Conservation (phyloP, 2,113 vertebrate genomes). For the Pantherophis guttatus region DNA sequence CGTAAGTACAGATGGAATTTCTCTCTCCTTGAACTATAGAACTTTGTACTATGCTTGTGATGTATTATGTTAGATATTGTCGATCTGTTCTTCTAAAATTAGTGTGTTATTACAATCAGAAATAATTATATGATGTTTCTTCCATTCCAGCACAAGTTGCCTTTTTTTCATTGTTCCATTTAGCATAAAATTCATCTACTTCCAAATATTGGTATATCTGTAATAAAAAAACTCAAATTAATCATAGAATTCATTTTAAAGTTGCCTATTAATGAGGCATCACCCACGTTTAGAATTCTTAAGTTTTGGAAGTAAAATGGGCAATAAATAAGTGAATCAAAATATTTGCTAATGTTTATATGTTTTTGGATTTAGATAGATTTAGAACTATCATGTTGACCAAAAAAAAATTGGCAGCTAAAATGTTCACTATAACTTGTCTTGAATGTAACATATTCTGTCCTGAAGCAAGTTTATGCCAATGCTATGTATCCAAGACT, state of each 20-base stretch:
- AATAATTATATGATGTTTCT: not conserved
- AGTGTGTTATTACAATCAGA: not conserved
- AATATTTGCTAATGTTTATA: not conserved
- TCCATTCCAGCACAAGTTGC: not conserved
- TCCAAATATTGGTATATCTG: not conserved
- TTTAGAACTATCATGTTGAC: not conserved
- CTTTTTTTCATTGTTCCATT: not conserved
- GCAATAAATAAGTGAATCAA: not conserved
- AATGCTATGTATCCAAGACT: not conserved
- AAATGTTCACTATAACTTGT: not conserved
- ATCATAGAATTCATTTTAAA: not conserved
- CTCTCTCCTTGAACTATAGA: not conserved
- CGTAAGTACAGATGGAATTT: conserved; percentile 71
- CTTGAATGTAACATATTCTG: not conserved
- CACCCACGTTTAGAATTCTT: not conserved
- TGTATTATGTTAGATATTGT: not conserved
- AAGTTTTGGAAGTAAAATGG: not conserved
- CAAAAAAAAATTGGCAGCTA: not conserved
- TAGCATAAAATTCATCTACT: not conserved
- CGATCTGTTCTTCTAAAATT: not conserved
- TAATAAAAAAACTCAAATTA: not conserved
- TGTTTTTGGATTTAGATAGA: not conserved
- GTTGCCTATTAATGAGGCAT: not conserved
- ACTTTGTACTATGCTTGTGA: not conserved
- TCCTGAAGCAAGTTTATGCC: not conserved